Conservation (phyloP, 2,888 invertebrate species). For the Isoperla grammatica region DNA sequence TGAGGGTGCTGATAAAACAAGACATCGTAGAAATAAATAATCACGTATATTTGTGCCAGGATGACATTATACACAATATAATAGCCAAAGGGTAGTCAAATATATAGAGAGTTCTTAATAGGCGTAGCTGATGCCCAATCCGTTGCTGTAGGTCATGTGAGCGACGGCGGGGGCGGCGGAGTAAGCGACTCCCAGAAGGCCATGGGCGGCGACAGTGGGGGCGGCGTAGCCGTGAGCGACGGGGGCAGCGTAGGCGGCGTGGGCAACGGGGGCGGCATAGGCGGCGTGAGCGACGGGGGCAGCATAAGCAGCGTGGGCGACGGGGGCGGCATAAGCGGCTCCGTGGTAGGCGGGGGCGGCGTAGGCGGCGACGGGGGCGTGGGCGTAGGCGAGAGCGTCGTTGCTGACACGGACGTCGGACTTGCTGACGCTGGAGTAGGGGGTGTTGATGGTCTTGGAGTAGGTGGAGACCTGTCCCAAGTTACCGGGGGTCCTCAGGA, state of each 20-base stretch:
- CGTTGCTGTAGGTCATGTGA: slow-evolving; percentile 54
- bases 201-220: slow-evolving; percentile 48
- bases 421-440: slow-evolving; percentile 65
- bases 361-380: slow-evolving; percentile 22
- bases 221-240: slow-evolving; percentile 53
- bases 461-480: slow-evolving; percentile 61
- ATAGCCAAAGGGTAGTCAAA: too few species aligned
- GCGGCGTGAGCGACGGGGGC: slow-evolving; percentile 35
- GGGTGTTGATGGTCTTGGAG: slow-evolving; percentile 64
- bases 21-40: too few species aligned
- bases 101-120: slow-evolving; percentile 32
- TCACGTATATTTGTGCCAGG: too few species aligned
- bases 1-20: too few species aligned
- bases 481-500: slow-evolving; percentile 57
- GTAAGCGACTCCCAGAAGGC: slow-evolving; percentile 32
- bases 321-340: too few species aligned
- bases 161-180: slow-evolving; percentile 31
- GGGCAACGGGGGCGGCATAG: slow-evolving; percentile 19
- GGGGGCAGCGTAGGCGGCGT: slow-evolving; percentile 26
- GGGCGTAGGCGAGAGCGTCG: slow-evolving; percentile 28
- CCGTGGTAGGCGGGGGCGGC: too few species aligned
- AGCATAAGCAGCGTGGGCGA: slow-evolving; percentile 26
- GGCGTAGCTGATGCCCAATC: slow-evolving; percentile 50
- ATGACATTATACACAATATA: too few species aligned
- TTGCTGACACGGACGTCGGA: slow-evolving; percentile 57